Percentiles rank a stretch among this genome's conserved stretches.
Conservation (phyloP, 2,113 vertebrate species). For the Nibea coibor region DNA sequence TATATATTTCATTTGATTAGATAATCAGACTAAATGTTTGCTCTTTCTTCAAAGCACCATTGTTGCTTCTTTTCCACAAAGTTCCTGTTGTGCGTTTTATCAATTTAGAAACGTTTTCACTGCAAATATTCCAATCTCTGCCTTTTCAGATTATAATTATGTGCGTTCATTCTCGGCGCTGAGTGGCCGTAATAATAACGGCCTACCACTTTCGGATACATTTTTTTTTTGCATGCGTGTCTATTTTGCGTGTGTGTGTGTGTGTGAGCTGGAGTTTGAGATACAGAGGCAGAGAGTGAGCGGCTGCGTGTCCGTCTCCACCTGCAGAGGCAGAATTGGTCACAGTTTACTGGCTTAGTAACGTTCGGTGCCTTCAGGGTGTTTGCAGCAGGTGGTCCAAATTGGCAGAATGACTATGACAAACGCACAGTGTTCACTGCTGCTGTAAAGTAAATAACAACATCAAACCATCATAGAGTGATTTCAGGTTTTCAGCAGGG, state of each 20-base stretch:
- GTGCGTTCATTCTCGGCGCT: conserved; percentile 40
- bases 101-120: conserved; percentile 22
- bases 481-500: conserved; percentile 4
- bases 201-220: conserved; percentile 44
- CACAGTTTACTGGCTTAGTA: conserved; percentile 77
- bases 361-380: conserved; percentile 69
- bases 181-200: conserved; percentile 12
- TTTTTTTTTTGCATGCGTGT: not conserved
- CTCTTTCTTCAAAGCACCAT: conserved; percentile 2
- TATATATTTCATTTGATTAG: conserved; percentile 6
- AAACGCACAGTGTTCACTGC: conserved; percentile 65
- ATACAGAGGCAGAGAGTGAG: conserved; percentile 50
- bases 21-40: conserved; percentile 19
- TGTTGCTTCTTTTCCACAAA: conserved; percentile 28
- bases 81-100: conserved; percentile 29
- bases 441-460: conserved; percentile 72
- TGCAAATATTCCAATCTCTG: conserved; percentile 41
- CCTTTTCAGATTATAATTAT: conserved; percentile 42
- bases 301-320: conserved; percentile 69
- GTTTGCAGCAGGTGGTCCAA: conserved; percentile 80
- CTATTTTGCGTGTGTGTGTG: conserved; percentile 5
- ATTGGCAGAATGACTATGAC: conserved; percentile 74
- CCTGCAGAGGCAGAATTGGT: conserved; percentile 77
- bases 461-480: conserved; percentile 60
- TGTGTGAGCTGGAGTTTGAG: conserved; percentile 44